Evolutionary conservation across 1,140 invertebrate species (phyloP), one percentile per base, ranked within the genome.

Genomic region (Marisa cornuarietis): DNA sequence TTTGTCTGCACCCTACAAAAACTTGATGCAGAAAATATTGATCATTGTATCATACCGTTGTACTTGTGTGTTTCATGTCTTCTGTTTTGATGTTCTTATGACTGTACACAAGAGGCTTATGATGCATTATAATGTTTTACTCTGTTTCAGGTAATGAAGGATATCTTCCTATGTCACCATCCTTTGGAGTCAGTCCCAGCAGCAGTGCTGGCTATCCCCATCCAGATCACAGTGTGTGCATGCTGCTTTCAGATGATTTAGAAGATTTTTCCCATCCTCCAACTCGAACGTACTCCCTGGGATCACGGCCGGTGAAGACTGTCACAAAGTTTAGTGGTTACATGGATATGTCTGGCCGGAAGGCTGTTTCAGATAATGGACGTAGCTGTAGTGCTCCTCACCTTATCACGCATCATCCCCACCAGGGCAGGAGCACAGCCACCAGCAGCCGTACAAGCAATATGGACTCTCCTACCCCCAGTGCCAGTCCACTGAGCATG

Each of bases 231-330:
- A 87, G 85, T 1, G 54, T 82, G 65, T 89, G 89, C 78, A 87
- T 89, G 79, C 83, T 90, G 65, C 83, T 90, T 61, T 85, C 85
- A 7, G 88, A 88, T 72, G 87, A 89, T 62, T 84, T 84, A 8
- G 81, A 77, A 18, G 85, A 88, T n/a, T 85, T 88, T n/a, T 24
- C 66, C 18, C 78, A 63, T 22, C 68, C 76, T 0, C 87, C 87
- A 14, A 89, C 88, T 72, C 93, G 96, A 84, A 95, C 96, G 6
- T 97, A 97, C 89, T 97, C 96, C 51, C 95, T 97, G 71, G 96
- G 96, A 13, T 96, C 95, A 51, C 93, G 94, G n/a, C 93, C 94
- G 1, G 85, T 77, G 11, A 77, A 52, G 51, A 22, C 72, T 54
- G 62, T 68, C 61, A 65, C 51, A 26, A 66, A 51, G 74, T 65